Conservation (phyloP, 1,140 invertebrate species). For the Ceratosolen solmsi region DNA sequence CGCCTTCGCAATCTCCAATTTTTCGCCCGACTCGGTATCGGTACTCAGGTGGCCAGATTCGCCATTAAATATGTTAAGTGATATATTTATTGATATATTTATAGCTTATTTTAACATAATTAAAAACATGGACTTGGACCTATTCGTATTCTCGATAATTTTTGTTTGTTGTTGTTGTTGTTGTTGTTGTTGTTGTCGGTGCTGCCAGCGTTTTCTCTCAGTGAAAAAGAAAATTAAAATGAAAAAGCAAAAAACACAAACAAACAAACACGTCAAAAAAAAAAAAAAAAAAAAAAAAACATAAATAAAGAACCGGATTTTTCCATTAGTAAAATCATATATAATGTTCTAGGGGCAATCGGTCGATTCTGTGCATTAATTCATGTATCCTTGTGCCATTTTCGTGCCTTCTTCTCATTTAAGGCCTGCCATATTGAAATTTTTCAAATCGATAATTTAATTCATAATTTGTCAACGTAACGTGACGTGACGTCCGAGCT, state of each 20-base stretch:
- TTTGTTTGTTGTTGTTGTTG: too few species aligned
- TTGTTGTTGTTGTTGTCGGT: too few species aligned
- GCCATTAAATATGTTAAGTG: too few species aligned
- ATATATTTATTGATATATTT: background rate
- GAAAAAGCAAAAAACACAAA: too few species aligned
- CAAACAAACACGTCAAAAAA: too few species aligned
- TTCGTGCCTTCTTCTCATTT: background rate
- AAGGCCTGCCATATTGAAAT: background rate
- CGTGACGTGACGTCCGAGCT: too few species aligned
- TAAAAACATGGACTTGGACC: background rate
- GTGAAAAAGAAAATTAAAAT: background rate
- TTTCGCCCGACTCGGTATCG: background rate
- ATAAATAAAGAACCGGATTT: background rate
- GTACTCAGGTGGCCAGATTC: background rate
- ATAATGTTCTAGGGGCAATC: background rate
- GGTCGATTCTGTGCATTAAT: background rate
- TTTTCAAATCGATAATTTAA: background rate
- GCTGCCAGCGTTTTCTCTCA: background rate
- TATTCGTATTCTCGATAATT: background rate
- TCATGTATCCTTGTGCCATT: background rate
- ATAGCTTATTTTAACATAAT: background rate
- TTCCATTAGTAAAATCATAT: background rate
- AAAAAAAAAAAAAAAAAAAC: too few species aligned
- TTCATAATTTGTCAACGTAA: background rate
- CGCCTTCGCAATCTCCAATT: background rate